Evolutionary conservation across 1,140 invertebrate genomes (phyloP).

Genomic region (Drosophila hydei): DNA sequence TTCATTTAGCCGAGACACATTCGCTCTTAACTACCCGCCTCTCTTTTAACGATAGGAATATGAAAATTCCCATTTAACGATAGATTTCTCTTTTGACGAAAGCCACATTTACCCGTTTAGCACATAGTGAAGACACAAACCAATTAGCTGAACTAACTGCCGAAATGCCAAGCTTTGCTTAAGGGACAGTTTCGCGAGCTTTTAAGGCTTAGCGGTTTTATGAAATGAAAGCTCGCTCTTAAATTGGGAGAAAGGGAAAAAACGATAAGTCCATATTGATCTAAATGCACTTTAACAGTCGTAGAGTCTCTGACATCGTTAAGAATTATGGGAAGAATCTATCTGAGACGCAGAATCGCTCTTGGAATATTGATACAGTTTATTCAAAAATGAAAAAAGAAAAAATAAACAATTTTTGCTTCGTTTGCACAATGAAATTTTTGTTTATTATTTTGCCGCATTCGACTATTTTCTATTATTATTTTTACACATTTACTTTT

Average conservation of each 20-base stretch:
- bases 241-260: too few species aligned
- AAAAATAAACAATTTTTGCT: conserved; percentile 6
- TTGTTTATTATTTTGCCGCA: conserved; percentile 26
- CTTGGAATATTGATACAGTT: background rate
- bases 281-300: too few species aligned
- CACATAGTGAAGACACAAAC: conserved; percentile 4
- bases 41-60: background rate
- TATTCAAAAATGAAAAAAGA: conserved; percentile 1
- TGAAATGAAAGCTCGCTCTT: too few species aligned
- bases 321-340: too few species aligned
- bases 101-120: background rate
- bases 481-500: conserved; percentile 27
- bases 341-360: too few species aligned
- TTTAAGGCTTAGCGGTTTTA: background rate
- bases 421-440: conserved; percentile 39
- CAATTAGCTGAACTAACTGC: background rate
- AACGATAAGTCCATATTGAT: too few species aligned
- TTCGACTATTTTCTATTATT: conserved; percentile 7
- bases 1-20: background rate
- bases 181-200: background rate
- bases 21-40: background rate
- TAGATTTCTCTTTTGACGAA: conserved; percentile 10
- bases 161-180: background rate
- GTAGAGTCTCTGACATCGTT: too few species aligned
- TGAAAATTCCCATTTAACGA: background rate